Evolutionary conservation across 1,140 invertebrate genomes (phyloP).

Genomic region (Trachelipus rathkii): DNA sequence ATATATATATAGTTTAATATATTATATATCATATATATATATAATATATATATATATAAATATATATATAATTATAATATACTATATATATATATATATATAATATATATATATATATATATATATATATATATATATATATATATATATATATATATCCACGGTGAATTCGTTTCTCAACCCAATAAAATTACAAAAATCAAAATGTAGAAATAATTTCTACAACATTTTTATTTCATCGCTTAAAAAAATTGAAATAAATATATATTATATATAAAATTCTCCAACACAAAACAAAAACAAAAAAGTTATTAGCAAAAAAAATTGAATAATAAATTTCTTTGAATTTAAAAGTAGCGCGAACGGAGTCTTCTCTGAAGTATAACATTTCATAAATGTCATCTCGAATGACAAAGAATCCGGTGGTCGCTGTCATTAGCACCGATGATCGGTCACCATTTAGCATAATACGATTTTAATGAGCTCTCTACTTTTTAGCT

Average conservation of each 20-base stretch:
- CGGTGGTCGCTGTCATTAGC: too few species aligned
- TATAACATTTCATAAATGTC: slow-evolving; percentile 1
- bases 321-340: not conserved
- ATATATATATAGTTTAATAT: slow-evolving; percentile 24
- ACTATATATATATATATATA: not conserved
- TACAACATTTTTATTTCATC: too few species aligned
- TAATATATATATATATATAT: too few species aligned
- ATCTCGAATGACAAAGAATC: not conserved
- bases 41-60: not conserved
- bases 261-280: not conserved
- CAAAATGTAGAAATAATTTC: too few species aligned
- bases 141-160: too few species aligned
- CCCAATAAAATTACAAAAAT: too few species aligned
- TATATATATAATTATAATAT: not conserved
- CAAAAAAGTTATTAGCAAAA: not conserved
- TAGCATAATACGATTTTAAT: slow-evolving; percentile 3
- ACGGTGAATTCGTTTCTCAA: too few species aligned
- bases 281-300: not conserved
- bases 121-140: too few species aligned
- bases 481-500: not conserved
- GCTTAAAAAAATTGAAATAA: not conserved
- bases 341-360: not conserved
- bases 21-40: not conserved
- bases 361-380: not conserved
- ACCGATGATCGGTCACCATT: not conserved